Percentiles rank a stretch among this genome's conserved stretches.
These are phyloP conservation scores for Megaceryle maxima DNA, from an alignment of 2,113 vertebrate genomes.

Conservation along the genomic window DNA sequence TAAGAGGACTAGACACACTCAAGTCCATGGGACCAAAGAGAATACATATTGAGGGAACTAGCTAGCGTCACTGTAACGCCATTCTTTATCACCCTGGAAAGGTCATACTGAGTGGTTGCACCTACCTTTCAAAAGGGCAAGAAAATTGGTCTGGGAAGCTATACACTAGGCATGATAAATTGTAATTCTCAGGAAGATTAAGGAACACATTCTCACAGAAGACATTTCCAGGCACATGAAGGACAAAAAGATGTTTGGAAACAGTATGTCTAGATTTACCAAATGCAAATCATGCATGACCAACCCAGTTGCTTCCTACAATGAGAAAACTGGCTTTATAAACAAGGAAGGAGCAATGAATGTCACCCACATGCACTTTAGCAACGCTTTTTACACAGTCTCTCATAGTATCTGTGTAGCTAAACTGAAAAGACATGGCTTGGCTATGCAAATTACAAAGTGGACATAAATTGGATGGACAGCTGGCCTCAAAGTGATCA, in stretches of 20 bases:
- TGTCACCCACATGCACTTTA: background rate
- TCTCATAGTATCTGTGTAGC: background rate
- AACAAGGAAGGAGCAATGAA: background rate
- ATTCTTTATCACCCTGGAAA: background rate
- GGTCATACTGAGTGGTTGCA: background rate
- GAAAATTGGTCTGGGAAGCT: background rate
- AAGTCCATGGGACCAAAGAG: background rate
- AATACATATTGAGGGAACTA: background rate
- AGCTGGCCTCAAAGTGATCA: background rate
- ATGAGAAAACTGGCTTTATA: background rate
- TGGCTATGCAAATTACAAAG: background rate
- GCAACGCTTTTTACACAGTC: background rate
- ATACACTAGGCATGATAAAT: background rate
- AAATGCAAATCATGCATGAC: background rate
- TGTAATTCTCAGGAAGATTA: background rate
- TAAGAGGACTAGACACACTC: background rate
- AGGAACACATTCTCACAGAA: background rate
- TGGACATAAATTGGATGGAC: background rate
- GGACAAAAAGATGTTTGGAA: conserved; percentile 6
- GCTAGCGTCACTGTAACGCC: background rate
- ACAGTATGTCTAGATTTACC: background rate
- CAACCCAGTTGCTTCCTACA: background rate
- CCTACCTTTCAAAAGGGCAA: background rate
- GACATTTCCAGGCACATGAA: background rate
- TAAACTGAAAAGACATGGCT: background rate